These are phyloP conservation scores for Ianthella basta DNA, from an alignment of 37 sponge, comb jelly and placozoan genomes.

Conservation along the genomic window DNA sequence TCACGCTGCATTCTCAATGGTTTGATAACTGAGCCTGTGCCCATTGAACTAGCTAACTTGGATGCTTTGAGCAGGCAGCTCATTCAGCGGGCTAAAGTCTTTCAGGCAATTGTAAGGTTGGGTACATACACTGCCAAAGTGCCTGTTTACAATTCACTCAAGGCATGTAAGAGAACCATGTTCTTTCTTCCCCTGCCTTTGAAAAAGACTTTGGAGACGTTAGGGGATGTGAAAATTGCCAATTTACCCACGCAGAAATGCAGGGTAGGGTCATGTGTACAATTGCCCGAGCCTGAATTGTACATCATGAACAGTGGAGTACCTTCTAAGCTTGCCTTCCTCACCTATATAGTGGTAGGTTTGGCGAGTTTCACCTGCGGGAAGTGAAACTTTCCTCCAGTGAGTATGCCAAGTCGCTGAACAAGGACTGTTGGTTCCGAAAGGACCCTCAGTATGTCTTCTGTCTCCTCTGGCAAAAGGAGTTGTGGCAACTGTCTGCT, in stretches of 20 bases:
- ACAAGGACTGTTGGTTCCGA: slow-evolving; percentile 48
- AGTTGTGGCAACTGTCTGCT: background rate
- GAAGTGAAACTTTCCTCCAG: slow-evolving; percentile 21
- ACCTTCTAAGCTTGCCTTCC: no score
- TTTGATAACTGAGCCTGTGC: slow-evolving; percentile 45
- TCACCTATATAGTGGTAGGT: background rate
- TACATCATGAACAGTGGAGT: no score
- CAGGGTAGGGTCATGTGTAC: no score
- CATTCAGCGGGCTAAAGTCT: slow-evolving; percentile 61
- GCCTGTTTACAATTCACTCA: slow-evolving; percentile 47
- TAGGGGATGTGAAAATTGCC: background rate
- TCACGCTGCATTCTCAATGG: slow-evolving; percentile 69
- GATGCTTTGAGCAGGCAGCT: slow-evolving; percentile 53
- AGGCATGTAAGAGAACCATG: slow-evolving; percentile 51
- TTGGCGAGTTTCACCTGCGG: slow-evolving; percentile 62
- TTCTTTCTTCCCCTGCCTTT: slow-evolving; percentile 58
- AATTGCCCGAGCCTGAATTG: no score
- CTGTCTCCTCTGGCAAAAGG: background rate
- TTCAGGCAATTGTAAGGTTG: slow-evolving; percentile 58
- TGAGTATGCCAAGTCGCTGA: slow-evolving; percentile 57
- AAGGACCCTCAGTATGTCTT: background rate
- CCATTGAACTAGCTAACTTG: slow-evolving; percentile 43
- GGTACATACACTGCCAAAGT: slow-evolving; percentile 62
- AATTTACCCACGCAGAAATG: no score
- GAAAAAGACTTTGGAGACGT: slow-evolving; percentile 52